Evolutionary conservation across 2,888 invertebrate genomes (phyloP).

Genomic region (Sturmia bella): DNA sequence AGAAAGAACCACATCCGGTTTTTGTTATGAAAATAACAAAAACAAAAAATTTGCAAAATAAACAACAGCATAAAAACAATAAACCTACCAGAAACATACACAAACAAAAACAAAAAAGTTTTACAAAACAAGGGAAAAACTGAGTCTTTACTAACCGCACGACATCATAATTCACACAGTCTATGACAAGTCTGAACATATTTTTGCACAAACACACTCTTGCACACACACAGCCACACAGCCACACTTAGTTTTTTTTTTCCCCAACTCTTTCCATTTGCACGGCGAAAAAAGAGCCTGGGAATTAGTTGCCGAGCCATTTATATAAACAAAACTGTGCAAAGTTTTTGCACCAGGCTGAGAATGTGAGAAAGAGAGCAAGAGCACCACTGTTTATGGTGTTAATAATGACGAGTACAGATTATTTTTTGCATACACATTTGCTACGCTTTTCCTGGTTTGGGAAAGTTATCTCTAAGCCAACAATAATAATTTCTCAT

Average conservation of each 20-base stretch:
- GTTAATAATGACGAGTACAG: constrained; percentile 36
- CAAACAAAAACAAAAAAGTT: constrained; percentile 14
- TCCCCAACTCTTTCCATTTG: neutral
- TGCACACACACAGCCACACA: neutral
- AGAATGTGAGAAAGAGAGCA: constrained; percentile 10
- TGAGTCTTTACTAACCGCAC: constrained; percentile 53
- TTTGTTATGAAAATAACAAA: constrained; percentile 18
- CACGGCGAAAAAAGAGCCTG: neutral
- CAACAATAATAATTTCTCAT: constrained; percentile 14
- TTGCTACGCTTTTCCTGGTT: constrained; percentile 44
- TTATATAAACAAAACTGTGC: neutral
- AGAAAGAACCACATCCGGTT: constrained; percentile 64
- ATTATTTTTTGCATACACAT: constrained; percentile 4
- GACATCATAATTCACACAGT: constrained; percentile 67
- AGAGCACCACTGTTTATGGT: constrained; percentile 25
- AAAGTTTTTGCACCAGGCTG: no score
- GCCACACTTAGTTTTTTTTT: neutral
- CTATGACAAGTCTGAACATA: constrained; percentile 64
- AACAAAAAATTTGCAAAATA: constrained; percentile 12
- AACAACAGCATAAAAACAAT: constrained; percentile 45
- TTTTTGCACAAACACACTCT: constrained; percentile 3
- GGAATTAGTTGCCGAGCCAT: constrained; percentile 20
- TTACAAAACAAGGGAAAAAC: neutral
- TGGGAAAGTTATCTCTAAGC: constrained; percentile 30
- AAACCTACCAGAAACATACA: constrained; percentile 41